phyloP scores from a whole-genome alignment of 2,797 vertebrate species.

The Epinephelus coioides region DNA sequence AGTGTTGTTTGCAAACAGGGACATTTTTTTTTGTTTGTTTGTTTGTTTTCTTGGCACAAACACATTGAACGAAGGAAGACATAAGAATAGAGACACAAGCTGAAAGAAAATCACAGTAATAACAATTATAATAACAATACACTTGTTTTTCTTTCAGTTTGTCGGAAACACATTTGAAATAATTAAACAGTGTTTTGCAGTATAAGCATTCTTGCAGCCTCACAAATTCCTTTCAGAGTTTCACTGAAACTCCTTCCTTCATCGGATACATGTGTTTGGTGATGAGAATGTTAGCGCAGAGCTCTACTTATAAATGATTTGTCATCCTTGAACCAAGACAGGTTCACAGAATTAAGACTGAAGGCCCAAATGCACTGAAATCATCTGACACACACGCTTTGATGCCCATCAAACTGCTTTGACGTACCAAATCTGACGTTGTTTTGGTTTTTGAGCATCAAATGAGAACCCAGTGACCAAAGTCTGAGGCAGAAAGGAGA shows the following conservation, averaged over 20 bases:
- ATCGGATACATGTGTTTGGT: neutral
- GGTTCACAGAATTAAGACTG: too few relatives aligned
- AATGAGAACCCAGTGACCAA: too few relatives aligned
- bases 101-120: neutral
- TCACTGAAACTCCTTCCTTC: neutral
- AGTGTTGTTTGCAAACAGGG: neutral
- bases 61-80: conserved; percentile 11
- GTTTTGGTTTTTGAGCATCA: too few relatives aligned
- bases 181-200: neutral
- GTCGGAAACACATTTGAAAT: neutral
- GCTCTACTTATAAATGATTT: neutral
- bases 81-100: neutral
- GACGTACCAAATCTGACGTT: too few relatives aligned
- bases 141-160: conserved; percentile 12
- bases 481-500: too few relatives aligned
- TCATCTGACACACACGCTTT: too few relatives aligned
- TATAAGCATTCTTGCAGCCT: neutral
- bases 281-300: neutral
- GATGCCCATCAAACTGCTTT: too few relatives aligned
- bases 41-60: conserved; percentile 10
- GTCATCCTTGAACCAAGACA: neutral
- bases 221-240: neutral
- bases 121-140: neutral
- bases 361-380: too few relatives aligned
- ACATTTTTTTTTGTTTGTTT: neutral